Conservation (phyloP, 1,140 invertebrate species). For the Cyrtorhinus lividipennis region DNA sequence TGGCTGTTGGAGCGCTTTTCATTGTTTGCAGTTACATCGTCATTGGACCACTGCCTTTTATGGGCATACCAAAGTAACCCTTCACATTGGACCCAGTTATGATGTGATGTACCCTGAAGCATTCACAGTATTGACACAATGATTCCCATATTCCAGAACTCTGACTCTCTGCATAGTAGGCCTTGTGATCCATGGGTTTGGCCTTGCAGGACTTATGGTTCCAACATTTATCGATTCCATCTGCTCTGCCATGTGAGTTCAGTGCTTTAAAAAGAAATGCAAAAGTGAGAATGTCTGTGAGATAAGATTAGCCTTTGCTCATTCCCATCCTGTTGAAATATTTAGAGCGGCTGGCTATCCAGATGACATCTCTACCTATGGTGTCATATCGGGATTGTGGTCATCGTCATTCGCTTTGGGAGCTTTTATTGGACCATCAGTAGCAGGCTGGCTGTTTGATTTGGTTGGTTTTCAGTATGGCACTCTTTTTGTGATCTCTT, state of each 20-base stretch:
- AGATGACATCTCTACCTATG: constrained; percentile 36
- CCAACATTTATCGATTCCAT: constrained; percentile 35
- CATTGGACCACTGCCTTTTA: constrained; percentile 32
- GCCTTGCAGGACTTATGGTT: constrained; percentile 34
- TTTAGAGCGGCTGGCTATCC: constrained; percentile 33
- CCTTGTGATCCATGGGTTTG: constrained; percentile 34
- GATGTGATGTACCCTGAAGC: no score
- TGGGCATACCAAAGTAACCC: constrained; percentile 26
- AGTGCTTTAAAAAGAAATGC: not conserved
- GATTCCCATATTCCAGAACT: constrained; percentile 27
- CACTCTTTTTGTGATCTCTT: constrained; percentile 30
- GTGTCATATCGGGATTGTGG: constrained; percentile 37
- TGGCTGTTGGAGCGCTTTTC: constrained; percentile 28
- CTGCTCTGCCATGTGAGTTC: constrained; percentile 31
- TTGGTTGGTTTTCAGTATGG: constrained; percentile 31
- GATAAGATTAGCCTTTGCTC: no score
- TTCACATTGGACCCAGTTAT: no score
- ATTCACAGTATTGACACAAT: no score
- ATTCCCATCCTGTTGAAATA: no score
- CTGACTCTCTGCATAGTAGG: constrained; percentile 31
- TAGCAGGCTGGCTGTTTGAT: constrained; percentile 33
- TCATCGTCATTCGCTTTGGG: constrained; percentile 37
- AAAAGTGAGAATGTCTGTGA: no score
- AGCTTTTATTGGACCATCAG: constrained; percentile 34
- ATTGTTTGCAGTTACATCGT: constrained; percentile 31